These are phyloP conservation scores for Heliconius hortense DNA, from an alignment of 2,888 invertebrate genomes.

Conservation along the genomic window DNA sequence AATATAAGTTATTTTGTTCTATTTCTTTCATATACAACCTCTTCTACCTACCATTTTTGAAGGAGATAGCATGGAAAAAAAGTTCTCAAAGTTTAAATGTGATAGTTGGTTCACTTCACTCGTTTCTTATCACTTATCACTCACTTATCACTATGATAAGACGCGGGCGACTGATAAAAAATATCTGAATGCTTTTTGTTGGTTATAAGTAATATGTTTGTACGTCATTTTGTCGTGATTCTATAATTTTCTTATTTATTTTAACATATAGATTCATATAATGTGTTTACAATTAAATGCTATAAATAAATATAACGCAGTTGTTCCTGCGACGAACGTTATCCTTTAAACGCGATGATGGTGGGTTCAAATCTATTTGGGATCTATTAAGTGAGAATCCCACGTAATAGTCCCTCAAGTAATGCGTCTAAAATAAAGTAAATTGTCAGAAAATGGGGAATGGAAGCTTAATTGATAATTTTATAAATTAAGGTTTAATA, in stretches of 20 bases:
- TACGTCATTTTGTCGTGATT: constrained; percentile 27
- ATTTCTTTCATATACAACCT: constrained; percentile 78
- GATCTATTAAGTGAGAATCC: too few relatives aligned
- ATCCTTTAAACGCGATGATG: background rate
- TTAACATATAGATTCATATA: background rate
- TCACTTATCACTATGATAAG: constrained; percentile 34
- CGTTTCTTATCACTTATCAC: constrained; percentile 33
- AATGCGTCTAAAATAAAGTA: too few relatives aligned
- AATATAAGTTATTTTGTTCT: constrained; percentile 46
- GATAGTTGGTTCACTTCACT: constrained; percentile 39
- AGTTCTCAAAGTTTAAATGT: constrained; percentile 72
- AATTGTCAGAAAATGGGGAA: too few relatives aligned
- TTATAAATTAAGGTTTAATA: too few relatives aligned
- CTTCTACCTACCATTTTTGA: constrained; percentile 81
- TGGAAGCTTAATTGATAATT: too few relatives aligned
- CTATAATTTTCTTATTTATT: background rate
- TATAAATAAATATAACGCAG: background rate
- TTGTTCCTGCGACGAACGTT: background rate
- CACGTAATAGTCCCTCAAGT: too few relatives aligned
- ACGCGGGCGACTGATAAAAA: constrained; percentile 42
- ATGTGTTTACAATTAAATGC: background rate
- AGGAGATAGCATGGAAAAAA: constrained; percentile 81
- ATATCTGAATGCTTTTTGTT: constrained; percentile 44
- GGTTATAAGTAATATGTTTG: constrained; percentile 13
- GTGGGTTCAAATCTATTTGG: too few relatives aligned